These are phyloP conservation scores for Bolborhynchus lineola DNA, from an alignment of 2,113 vertebrate species.

Conservation along the genomic window DNA sequence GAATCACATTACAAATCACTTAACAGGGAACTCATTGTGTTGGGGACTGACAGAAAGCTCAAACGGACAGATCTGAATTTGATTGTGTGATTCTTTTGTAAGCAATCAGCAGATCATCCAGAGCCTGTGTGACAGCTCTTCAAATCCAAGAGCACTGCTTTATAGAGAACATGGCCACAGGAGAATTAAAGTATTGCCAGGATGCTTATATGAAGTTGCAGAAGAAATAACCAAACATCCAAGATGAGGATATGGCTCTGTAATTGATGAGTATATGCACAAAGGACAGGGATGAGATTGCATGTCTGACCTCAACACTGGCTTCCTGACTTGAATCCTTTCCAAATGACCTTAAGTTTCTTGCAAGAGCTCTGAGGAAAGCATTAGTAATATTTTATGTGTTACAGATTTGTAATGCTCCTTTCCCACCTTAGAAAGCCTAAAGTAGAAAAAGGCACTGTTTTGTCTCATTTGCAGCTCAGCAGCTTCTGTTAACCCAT, in stretches of 20 bases:
- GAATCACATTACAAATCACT: conserved; percentile 15
- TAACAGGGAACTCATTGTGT: not conserved
- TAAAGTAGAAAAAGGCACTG: not conserved
- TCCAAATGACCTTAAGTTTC: not conserved
- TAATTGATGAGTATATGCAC: not conserved
- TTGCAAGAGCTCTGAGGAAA: not conserved
- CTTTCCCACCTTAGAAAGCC: not conserved
- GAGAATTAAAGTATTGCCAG: not conserved
- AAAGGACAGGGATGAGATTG: not conserved
- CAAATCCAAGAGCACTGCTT: not conserved
- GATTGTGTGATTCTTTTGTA: conserved; percentile 16
- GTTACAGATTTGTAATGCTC: not conserved
- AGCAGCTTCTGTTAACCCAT: not conserved
- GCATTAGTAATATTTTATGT: not conserved
- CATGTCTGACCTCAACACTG: not conserved
- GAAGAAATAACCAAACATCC: not conserved
- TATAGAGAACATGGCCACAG: not conserved
- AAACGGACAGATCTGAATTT: not conserved
- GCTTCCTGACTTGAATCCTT: not conserved
- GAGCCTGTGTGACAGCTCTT: not conserved
- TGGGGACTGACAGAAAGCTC: not conserved
- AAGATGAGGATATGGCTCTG: not conserved
- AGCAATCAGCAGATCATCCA: conserved; percentile 15
- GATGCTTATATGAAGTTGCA: not conserved
- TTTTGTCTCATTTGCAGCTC: not conserved